Evolutionary conservation across 2,797 vertebrate species (phyloP).

Genomic region (Eupleurogrammus muticus): DNA sequence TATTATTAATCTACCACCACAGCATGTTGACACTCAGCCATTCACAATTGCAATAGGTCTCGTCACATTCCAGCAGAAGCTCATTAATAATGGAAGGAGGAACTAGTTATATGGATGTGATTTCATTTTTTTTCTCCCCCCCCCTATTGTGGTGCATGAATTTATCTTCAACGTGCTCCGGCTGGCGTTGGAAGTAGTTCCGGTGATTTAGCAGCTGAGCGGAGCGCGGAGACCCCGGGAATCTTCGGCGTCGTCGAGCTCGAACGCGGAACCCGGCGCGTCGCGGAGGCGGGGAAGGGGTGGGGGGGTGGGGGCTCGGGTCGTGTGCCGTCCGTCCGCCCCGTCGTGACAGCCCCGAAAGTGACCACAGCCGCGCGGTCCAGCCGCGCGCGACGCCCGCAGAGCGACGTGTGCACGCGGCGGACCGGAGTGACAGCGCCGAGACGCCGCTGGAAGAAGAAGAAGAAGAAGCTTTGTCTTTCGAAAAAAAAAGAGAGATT

Average conservation of each 20-base stretch:
- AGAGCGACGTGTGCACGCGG: conserved; percentile 39
- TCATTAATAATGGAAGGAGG: conserved; percentile 56
- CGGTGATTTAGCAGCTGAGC: conserved; percentile 74
- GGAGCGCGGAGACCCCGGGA: conserved; percentile 70
- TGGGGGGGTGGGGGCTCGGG: no score
- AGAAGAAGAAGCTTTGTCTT: conserved; percentile 77
- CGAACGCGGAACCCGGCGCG: conserved; percentile 58
- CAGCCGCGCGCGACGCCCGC: conserved; percentile 53
- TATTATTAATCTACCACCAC: not conserved
- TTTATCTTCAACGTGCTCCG: conserved; percentile 81
- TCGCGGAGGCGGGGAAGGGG: no score
- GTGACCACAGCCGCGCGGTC: conserved; percentile 69
- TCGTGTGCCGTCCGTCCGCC: conserved; percentile 45
- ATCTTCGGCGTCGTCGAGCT: conserved; percentile 64
- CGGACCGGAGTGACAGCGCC: conserved; percentile 42
- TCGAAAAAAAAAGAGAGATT: conserved; percentile 64
- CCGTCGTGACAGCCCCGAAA: conserved; percentile 61
- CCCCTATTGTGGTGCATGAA: conserved; percentile 75
- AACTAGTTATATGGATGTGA: conserved; percentile 76
- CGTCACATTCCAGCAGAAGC: not conserved
- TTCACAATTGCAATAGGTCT: not conserved
- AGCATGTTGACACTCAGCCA: not conserved
- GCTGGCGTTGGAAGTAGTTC: conserved; percentile 85
- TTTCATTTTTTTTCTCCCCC: conserved; percentile 46
- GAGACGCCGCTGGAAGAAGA: conserved; percentile 59